Conservation (phyloP, 64 coral and sea anemone genomes). For the Pocillopora verrucosa region DNA sequence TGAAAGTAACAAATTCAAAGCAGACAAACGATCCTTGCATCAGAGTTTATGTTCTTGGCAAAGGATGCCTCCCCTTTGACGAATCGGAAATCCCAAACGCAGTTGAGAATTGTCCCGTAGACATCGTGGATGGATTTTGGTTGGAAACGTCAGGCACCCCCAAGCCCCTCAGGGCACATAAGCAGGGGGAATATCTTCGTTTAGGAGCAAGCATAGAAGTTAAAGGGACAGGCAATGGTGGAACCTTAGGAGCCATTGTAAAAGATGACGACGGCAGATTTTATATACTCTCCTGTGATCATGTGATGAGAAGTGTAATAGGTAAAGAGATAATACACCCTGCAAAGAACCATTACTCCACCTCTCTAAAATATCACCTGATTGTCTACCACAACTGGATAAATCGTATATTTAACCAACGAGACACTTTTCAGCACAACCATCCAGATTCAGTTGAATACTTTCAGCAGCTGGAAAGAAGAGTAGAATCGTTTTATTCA, state of each 20-base stretch:
- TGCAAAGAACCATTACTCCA: no score
- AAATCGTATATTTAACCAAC: no score
- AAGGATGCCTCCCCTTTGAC: constrained; percentile 5
- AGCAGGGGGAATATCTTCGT: background rate
- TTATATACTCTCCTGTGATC: constrained; percentile 9
- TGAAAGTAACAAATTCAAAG: background rate
- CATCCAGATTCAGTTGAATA: no score
- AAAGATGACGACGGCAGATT: background rate
- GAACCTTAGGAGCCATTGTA: constrained; percentile 9
- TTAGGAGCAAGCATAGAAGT: background rate
- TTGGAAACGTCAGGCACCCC: background rate
- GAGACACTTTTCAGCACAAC: no score
- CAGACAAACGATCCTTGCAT: background rate
- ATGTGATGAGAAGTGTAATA: no score
- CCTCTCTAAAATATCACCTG: no score
- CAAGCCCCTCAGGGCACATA: background rate
- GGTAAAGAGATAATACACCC: no score
- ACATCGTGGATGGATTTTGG: constrained; percentile 22
- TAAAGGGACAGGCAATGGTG: background rate
- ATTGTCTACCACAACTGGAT: no score
- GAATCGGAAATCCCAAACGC: background rate
- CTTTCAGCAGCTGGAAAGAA: no score
- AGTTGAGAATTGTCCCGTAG: background rate
- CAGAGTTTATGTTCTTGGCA: constrained; percentile 6
- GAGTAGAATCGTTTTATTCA: no score